A percentile compares a stretch with the other conserved stretches of the same genome.
phyloP scores from a whole-genome alignment of 2,797 vertebrate species.

The Ispidina lecontei region DNA sequence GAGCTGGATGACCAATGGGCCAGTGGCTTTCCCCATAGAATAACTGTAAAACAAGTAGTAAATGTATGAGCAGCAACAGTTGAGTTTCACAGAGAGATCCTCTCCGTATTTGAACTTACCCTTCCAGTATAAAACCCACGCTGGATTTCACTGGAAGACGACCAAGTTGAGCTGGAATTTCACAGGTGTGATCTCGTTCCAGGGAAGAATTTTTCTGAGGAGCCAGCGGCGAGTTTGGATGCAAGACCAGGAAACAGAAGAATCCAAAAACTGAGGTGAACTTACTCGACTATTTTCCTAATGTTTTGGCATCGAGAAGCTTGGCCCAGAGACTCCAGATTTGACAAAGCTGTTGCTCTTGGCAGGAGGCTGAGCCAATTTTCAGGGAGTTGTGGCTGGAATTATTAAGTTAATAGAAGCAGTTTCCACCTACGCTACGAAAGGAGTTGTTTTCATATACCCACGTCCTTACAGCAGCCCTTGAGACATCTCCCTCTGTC shows the following conservation, averaged over 20 bases:
- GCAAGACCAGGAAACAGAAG: neutral
- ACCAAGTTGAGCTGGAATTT: neutral
- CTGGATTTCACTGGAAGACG: neutral
- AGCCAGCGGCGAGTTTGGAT: neutral
- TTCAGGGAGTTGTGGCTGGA: slow-evolving; percentile 22
- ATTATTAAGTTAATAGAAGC: slow-evolving; percentile 26
- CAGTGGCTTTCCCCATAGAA: neutral
- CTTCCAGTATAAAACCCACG: rapidly evolving
- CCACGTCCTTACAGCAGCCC: neutral
- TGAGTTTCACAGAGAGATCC: neutral
- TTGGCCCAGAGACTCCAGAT: neutral
- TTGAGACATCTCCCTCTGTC: neutral
- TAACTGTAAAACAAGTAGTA: neutral
- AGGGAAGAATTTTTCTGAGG: neutral
- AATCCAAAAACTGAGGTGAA: slow-evolving; percentile 41
- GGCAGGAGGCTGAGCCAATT: neutral
- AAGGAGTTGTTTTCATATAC: neutral
- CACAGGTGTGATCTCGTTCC: slow-evolving; percentile 21
- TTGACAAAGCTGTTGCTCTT: neutral
- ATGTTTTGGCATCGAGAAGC: neutral
- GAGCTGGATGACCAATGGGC: neutral
- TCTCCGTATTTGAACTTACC: neutral
- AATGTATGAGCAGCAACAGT: rapidly evolving
- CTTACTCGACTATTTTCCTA: neutral
- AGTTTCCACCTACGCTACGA: slow-evolving; percentile 15